Evolutionary conservation across 2,888 invertebrate genomes (phyloP), one percentile per base, ranked within the genome.

Genomic region (Sericinus montela): DNA sequence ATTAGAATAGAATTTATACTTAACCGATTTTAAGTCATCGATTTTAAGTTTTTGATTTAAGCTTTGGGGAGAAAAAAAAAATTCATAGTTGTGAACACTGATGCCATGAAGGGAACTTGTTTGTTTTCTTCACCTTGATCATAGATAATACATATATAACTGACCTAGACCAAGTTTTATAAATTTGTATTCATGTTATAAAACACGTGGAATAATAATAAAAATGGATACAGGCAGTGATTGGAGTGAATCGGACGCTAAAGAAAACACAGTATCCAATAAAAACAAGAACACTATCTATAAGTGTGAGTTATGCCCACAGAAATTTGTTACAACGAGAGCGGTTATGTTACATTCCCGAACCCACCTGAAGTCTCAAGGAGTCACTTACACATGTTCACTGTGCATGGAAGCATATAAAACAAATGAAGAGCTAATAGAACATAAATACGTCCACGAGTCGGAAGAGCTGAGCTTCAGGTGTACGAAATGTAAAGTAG

Each of bases 401-500:
- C 32, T 48, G 9, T 48, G 48, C n/a, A 1, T 14, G 19, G 14
- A 10, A 3, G 48, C 23, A 1, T 72, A 69, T n/a, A 9, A 56
- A 1, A 56, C 55, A 0, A 72, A 72, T n/a, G 6, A 13, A 0
- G 51, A 60, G 0, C 43, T 72, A 1, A 50, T 67, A 1, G 23
- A 60, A 0, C 72, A 72, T 11, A 72, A 68, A 45, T 10, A 11
- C 0, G n/a, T n/a, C n/a, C n/a, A n/a, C 13, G 49, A 29, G 0
- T 9, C 42, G 2, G 61, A 66, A 16, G 55, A 60, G 1, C 44
- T 50, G 1, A 51, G 52, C 1, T 56, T 67, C 14, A 7, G 42
- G 0, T 72, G 72, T 9, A 52, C 53, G 3, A 40, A 53, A 15
- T 71, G 69, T 15, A 53, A 66, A 45, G 30, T 60, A 0, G 64